phyloP scores from a whole-genome alignment of 2,888 invertebrate species.

The Ophonus ardosiacus region DNA sequence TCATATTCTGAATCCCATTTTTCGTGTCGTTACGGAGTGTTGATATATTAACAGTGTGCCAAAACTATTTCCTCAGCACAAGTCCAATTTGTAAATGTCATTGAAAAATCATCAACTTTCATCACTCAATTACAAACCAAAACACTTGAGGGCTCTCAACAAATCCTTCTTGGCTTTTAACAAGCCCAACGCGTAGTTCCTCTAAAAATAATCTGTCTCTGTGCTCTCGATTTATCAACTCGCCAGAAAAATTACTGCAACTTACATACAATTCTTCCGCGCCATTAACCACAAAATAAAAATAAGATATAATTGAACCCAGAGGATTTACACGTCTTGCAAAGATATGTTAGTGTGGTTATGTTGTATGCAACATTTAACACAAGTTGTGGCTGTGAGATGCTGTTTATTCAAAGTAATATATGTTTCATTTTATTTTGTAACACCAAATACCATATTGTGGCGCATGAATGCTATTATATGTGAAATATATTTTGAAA shows the following conservation, averaged over 20 bases:
- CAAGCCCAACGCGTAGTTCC: slow-evolving; percentile 2
- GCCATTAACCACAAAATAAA: slow-evolving; percentile 1
- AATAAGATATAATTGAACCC: background rate
- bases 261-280: background rate
- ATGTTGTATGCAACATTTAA: background rate
- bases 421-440: background rate
- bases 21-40: background rate
- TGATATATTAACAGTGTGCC: background rate
- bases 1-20: too few species aligned
- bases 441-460: background rate
- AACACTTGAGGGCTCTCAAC: slow-evolving; percentile 4
- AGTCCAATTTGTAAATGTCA: slow-evolving; percentile 32
- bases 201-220: slow-evolving; percentile 26
- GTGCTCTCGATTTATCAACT: slow-evolving; percentile 21
- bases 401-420: slow-evolving; percentile 6
- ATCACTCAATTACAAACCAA: slow-evolving; percentile 27
- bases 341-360: background rate
- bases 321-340: background rate
- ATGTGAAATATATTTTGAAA: too few species aligned
- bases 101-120: slow-evolving; percentile 13
- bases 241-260: slow-evolving; percentile 18
- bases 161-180: slow-evolving; percentile 32
- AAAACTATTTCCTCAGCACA: background rate
- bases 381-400: background rate
- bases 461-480: background rate